phyloP scores from a whole-genome alignment of 1,140 invertebrate species.

The Schlechtendalia chinensis region DNA sequence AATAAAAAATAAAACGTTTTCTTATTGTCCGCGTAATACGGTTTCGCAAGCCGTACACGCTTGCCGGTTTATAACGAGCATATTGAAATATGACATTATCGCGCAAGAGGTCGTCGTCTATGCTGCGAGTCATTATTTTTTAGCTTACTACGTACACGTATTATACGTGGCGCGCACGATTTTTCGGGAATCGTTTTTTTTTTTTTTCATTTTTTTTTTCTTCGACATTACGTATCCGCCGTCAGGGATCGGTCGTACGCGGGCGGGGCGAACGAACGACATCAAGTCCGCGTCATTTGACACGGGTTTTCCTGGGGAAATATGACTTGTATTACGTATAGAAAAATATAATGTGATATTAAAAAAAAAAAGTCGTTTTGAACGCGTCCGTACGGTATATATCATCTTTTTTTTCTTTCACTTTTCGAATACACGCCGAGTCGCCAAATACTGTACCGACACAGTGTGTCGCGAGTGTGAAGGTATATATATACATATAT shows the following conservation, averaged over 20 bases:
- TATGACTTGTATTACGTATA: conserved; percentile 13
- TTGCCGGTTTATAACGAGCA: no score
- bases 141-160: no score
- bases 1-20: no score
- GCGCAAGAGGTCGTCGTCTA: neutral
- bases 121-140: no score
- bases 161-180: neutral
- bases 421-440: neutral
- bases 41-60: no score
- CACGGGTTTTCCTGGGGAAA: conserved; percentile 12
- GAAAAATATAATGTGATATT: neutral
- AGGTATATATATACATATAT: no score
- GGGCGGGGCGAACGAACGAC: neutral
- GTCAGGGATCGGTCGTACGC: neutral
- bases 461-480: neutral
- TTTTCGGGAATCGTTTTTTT: no score
- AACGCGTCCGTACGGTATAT: neutral
- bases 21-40: no score
- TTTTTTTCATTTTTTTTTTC: no score
- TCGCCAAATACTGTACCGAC: neutral
- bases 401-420: neutral
- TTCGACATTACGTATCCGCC: neutral
- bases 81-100: no score
- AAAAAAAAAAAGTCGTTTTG: neutral
- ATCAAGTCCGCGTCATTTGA: conserved; percentile 22